A percentile compares a stretch with the other conserved stretches of the same genome.
Conservation (phyloP, 30 jellyfish, hydroid and myxozoan species). For the Cassiopea xamachana region DNA sequence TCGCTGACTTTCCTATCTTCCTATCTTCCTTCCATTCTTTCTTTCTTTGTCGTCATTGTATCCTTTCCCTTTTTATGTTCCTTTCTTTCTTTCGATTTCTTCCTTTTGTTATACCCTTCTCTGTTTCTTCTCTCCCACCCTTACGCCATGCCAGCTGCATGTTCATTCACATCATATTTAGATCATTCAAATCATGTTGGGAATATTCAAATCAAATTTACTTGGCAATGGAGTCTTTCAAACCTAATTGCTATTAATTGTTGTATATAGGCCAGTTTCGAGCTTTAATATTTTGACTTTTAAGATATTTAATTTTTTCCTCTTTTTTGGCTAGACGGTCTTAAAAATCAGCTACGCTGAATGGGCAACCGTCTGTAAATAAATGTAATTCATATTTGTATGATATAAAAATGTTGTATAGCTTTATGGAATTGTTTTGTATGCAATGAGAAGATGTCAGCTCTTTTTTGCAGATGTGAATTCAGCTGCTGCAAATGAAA, state of each 20-base stretch:
- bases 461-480: neutral
- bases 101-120: neutral
- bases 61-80: neutral
- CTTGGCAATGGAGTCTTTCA: too few relatives aligned
- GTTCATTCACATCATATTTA: neutral
- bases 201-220: too few relatives aligned
- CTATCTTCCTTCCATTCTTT: neutral
- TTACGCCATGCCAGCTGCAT: neutral
- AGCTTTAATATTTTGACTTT: too few relatives aligned
- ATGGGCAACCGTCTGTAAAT: too few relatives aligned
- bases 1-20: neutral
- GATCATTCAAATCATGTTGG: neutral
- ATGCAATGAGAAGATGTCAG: neutral
- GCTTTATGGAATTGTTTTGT: too few relatives aligned
- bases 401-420: too few relatives aligned
- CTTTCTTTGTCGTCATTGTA: neutral
- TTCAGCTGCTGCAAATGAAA: neutral
- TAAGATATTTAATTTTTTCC: too few relatives aligned
- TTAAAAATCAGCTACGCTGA: too few relatives aligned
- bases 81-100: neutral
- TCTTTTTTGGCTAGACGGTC: too few relatives aligned
- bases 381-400: too few relatives aligned
- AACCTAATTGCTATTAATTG: too few relatives aligned
- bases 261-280: too few relatives aligned
- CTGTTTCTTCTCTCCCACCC: neutral